phyloP scores from a whole-genome alignment of 2,797 vertebrate genomes.

The Hipposideros larvatus region DNA sequence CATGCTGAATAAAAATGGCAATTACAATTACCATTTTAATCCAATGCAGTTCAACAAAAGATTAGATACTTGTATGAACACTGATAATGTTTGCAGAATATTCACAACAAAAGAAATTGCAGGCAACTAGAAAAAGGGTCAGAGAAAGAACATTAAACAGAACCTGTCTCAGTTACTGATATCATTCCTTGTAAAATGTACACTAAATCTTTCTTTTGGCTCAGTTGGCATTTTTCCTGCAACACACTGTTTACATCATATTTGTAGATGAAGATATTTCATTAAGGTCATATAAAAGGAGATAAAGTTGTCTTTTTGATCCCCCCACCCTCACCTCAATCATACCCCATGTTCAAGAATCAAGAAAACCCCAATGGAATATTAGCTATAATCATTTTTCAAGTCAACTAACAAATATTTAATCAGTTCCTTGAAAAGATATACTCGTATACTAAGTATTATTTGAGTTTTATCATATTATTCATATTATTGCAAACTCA shows the following conservation, averaged over 20 bases:
- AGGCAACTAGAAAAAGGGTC: conserved; percentile 41
- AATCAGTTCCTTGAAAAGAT: background rate
- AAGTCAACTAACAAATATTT: conserved; percentile 42
- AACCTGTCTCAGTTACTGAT: background rate
- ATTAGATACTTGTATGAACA: conserved; percentile 71
- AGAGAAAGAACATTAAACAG: conserved; percentile 57
- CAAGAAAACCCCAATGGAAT: background rate
- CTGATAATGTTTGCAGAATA: conserved; percentile 77
- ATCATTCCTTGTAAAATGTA: conserved; percentile 35
- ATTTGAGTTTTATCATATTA: conserved; percentile 14
- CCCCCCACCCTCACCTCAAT: background rate
- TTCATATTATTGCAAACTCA: conserved; percentile 3
- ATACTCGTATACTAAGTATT: background rate
- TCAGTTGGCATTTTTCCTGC: conserved; percentile 27
- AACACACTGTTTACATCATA: background rate
- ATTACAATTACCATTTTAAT: conserved; percentile 80
- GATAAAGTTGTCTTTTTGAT: background rate
- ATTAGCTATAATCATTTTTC: background rate
- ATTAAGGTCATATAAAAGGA: background rate
- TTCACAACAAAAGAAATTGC: conserved; percentile 64
- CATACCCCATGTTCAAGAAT: background rate
- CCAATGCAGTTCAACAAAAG: conserved; percentile 76
- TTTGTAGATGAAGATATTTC: background rate
- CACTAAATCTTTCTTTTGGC: conserved; percentile 48
- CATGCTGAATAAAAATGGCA: conserved; percentile 78